Evolutionary conservation across 2,113 vertebrate genomes (phyloP).

Genomic region (Isurus oxyrinchus): DNA sequence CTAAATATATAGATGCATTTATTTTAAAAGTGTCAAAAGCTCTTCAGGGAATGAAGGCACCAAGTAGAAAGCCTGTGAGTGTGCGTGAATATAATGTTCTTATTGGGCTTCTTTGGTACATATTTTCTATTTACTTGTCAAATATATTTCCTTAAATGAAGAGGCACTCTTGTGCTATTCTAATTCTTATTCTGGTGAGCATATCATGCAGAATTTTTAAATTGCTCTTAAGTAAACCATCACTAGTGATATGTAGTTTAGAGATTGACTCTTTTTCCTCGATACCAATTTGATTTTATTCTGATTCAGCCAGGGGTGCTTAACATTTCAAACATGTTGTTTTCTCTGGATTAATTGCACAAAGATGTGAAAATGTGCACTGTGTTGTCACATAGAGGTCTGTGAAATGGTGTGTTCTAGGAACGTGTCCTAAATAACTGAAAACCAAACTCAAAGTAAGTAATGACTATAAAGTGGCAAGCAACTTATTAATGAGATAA

Average conservation of each 20-base stretch:
- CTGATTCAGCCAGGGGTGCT: neutral
- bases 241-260: neutral
- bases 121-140: neutral
- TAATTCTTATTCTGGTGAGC: neutral
- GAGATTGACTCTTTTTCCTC: neutral
- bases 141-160: neutral
- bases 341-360: neutral
- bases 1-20: constrained; percentile 34
- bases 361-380: neutral
- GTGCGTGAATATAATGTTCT: neutral
- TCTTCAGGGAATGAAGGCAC: neutral
- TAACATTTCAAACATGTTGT: neutral
- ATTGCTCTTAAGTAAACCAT: neutral
- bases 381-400: neutral
- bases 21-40: constrained; percentile 28
- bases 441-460: neutral
- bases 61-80: neutral
- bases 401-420: neutral
- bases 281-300: neutral
- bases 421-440: neutral
- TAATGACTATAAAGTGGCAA: neutral
- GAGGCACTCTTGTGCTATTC: neutral
- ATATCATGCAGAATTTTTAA: neutral
- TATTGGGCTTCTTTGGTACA: neutral
- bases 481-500: neutral